phyloP scores from a whole-genome alignment of 2,113 vertebrate genomes.

The Caranx ignobilis region DNA sequence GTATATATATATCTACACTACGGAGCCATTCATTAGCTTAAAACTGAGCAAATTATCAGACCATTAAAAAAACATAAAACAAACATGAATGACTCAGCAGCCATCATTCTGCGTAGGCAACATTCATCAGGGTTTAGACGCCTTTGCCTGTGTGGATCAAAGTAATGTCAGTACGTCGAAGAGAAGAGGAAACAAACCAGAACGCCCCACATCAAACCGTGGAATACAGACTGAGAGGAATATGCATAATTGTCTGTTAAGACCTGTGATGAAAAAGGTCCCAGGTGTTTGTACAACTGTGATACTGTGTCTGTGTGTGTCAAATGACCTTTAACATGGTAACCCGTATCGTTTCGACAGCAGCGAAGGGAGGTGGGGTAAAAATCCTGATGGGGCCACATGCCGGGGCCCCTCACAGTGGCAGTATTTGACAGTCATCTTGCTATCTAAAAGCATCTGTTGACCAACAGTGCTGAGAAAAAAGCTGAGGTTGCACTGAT shows the following conservation, averaged over 20 bases:
- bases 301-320: conserved; percentile 20
- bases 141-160: conserved; percentile 49
- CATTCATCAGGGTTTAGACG: conserved; percentile 70
- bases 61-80: neutral
- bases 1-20: conserved; percentile 39
- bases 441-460: conserved; percentile 68
- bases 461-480: conserved; percentile 61
- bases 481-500: conserved; percentile 71
- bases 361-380: conserved; percentile 75
- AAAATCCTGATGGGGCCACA: conserved; percentile 68
- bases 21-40: conserved; percentile 59
- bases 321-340: conserved; percentile 70
- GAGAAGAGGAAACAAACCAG: conserved; percentile 27
- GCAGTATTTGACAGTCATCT: conserved; percentile 74
- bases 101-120: conserved; percentile 63
- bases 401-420: conserved; percentile 77
- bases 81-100: conserved; percentile 31
- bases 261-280: conserved; percentile 70
- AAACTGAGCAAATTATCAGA: conserved; percentile 47
- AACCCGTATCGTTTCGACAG: conserved; percentile 84
- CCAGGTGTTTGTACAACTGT: conserved; percentile 55
- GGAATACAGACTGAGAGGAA: conserved; percentile 67
- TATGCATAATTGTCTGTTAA: conserved; percentile 71
- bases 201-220: conserved; percentile 56
- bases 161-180: conserved; percentile 42